Conservation (phyloP, 2,113 vertebrate species). For the Peromyscus polionotus region DNA sequence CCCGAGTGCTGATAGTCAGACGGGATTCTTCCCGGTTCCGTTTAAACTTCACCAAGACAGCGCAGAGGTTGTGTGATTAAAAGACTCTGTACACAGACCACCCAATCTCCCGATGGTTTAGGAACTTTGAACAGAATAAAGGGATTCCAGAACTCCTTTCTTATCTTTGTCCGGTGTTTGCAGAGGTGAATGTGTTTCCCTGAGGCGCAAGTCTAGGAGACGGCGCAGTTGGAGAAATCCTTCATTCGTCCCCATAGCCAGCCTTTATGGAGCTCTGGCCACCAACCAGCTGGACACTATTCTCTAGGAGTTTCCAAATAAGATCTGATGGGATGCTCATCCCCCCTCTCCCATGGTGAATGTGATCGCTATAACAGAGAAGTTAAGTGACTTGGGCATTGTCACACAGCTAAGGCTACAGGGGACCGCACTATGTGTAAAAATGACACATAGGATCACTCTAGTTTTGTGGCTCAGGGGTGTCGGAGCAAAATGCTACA, state of each 20-base stretch:
- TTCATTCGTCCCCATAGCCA: background rate
- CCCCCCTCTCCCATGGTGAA: background rate
- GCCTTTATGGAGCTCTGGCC: background rate
- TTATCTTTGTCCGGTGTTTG: background rate
- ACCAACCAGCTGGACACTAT: background rate
- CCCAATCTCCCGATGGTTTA: background rate
- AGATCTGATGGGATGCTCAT: background rate
- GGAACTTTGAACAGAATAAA: constrained; percentile 52
- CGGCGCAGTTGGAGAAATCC: background rate
- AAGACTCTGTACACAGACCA: background rate
- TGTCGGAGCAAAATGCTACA: background rate
- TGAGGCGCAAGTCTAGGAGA: background rate
- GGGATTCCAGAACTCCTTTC: background rate
- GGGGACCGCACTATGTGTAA: background rate
- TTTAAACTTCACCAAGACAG: background rate
- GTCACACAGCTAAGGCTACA: background rate
- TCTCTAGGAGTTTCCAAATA: background rate
- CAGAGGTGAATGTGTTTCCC: background rate
- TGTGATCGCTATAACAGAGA: background rate
- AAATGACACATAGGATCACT: background rate
- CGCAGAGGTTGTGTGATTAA: background rate
- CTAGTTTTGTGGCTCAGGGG: background rate
- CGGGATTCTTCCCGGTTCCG: background rate
- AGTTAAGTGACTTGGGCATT: background rate
- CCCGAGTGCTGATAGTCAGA: background rate